phyloP scores from a whole-genome alignment of 2,888 invertebrate species.

The Strigamia crassipes region DNA sequence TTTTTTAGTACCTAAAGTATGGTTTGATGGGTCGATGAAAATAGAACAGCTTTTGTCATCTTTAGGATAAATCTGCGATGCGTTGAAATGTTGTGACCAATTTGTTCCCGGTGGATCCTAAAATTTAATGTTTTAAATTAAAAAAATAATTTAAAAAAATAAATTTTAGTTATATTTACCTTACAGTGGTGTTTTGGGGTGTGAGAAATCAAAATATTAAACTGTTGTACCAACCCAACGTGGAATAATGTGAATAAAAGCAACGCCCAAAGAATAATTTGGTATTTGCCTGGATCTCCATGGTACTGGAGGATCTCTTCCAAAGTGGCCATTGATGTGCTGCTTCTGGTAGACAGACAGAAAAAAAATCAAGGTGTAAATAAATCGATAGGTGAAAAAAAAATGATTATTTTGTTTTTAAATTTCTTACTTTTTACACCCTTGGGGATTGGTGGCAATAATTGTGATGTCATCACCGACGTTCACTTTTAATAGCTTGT shows the following conservation, averaged over 20 bases:
- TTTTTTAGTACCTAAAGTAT: not conserved
- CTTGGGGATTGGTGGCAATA: not conserved
- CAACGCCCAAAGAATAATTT: slow-evolving; percentile 40
- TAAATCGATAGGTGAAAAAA: not conserved
- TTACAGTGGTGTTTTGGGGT: slow-evolving; percentile 31
- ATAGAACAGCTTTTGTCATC: not conserved
- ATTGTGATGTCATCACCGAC: slow-evolving; percentile 14
- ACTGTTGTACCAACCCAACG: slow-evolving; percentile 43
- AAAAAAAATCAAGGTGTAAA: no score
- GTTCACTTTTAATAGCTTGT: not conserved
- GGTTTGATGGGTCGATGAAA: not conserved
- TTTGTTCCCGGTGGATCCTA: not conserved
- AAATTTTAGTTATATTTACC: not conserved
- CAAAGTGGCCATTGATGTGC: not conserved
- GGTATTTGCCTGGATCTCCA: slow-evolving; percentile 30
- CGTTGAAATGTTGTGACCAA: not conserved
- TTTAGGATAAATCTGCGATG: not conserved
- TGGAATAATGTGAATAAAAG: slow-evolving; percentile 30
- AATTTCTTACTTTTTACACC: not conserved
- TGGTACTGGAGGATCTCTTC: slow-evolving; percentile 12
- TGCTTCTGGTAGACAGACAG: no score
- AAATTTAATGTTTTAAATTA: no score
- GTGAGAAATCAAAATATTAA: slow-evolving; percentile 41
- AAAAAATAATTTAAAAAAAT: not conserved
- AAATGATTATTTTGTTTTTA: not conserved